A percentile compares a stretch with the other conserved stretches of the same genome.
phyloP scores from a whole-genome alignment of 2,113 vertebrate genomes.

The Prolemur simus region DNA sequence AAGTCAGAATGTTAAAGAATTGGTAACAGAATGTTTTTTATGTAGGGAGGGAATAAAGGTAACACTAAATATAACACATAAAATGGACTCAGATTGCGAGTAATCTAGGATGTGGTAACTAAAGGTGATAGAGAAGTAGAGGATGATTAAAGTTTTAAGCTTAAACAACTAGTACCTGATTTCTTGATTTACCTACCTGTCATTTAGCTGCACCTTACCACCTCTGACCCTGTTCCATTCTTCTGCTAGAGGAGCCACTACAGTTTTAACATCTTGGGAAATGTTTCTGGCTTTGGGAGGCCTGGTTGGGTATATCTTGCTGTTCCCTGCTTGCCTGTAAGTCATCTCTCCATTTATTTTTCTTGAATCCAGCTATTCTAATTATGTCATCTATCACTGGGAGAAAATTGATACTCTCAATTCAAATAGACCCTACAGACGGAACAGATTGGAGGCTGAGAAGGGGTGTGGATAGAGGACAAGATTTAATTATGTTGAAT shows the following conservation, averaged over 20 bases:
- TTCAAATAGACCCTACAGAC: not conserved
- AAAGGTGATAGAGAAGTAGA: not conserved
- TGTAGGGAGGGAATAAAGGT: not conserved
- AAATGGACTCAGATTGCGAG: not conserved
- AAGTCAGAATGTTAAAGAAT: not conserved
- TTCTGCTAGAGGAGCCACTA: not conserved
- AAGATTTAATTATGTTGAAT: not conserved
- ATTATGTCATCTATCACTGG: not conserved
- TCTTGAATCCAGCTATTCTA: not conserved
- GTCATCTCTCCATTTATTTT: not conserved
- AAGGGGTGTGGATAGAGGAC: not conserved
- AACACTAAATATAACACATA: not conserved
- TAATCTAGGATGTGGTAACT: not conserved
- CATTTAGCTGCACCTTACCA: not conserved
- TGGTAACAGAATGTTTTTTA: not conserved
- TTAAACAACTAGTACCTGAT: not conserved
- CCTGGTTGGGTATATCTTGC: not conserved
- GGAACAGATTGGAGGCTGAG: not conserved
- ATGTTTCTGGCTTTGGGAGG: not conserved
- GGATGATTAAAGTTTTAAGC: not conserved
- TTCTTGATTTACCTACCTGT: not conserved
- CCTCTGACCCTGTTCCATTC: not conserved
- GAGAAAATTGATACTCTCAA: not conserved
- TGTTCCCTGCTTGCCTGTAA: not conserved
- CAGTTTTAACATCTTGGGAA: not conserved